Base-by-base conservation (phyloP, 2,888 invertebrate species). In the Isotomurus palustris region DNA sequence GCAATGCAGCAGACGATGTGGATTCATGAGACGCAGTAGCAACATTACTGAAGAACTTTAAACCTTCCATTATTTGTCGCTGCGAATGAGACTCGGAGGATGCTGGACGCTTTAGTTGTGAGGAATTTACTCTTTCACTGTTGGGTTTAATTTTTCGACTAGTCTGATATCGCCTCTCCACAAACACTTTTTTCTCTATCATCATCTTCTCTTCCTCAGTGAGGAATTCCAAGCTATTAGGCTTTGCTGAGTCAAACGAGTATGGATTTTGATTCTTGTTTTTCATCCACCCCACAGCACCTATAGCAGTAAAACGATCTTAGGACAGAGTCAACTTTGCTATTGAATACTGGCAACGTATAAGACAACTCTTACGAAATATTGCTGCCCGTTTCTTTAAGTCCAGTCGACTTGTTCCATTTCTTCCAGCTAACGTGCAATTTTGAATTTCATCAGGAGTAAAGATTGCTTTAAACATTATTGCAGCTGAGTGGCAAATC, bases 171-270 rank as follows among this genome's bases (percentile, higher is more conserved):
- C 63, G 56, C 19, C 63, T 43, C 36, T 63, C 63, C n/a, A 63
- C 63, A 48, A 63, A 63, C 25, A 63, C 63, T 48, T 63, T 63
- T 45, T 63, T 63, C 29, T 63, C 63, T 5, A 63, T 63, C 50
- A 60, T 59, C 60, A 55, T 51, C 22, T 57, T 59, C 47, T 63
- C 63, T 24, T 63, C 63, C n/a, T 56, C 32, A 22, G 12, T 38
- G 2, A 50, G 27, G 3, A 10, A 8, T 17, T 50, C 24, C 17
- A 4, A 10, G 24, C 12, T 4, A n/a, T 27, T 52, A 8, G 60
- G 49, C 24, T 56, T 56, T 2, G 59, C 25, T 5, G 59, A 53
- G 12, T 59, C 59, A 32, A 63, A 63, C 12, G 59, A 59, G 32
- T 63, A 63, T 0, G 63, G 63, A 38, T 63, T 57, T 19, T 63